Base-by-base conservation (phyloP, 2,113 vertebrate species). In the Phrynosoma platyrhinos region DNA sequence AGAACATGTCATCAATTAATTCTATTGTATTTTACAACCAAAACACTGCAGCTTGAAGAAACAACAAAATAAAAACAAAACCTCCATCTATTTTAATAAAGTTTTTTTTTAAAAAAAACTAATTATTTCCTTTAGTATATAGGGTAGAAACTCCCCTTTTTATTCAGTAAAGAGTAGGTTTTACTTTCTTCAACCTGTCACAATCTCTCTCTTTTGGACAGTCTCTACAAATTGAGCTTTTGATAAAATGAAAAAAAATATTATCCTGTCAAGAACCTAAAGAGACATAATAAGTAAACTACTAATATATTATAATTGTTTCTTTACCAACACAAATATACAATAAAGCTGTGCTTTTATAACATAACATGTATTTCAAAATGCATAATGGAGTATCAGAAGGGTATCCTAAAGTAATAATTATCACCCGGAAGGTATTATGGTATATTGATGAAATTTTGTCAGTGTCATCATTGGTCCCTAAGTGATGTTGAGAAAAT, bases 1-100 rank as follows among this genome's bases (percentile, higher is more conserved):
- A 74, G 91, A 93, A 91, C 55, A 89, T 30, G 72, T 4, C 27
- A 92, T 94, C 95, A 95, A 96, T 95, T 95, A 94, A 94, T 95
- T 95, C 82, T 3, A 89, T 87, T 94, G 94, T 92, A 90, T 95
- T 95, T 86, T 82, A 93, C 58, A 91, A 94, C 92, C 93, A 90
- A 91, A 85, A 30, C 68, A 93, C 85, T 72, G 69, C 77, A 94
- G 83, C 88, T 74, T 83, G 84, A 94, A 95, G 93, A 93, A 47
- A 47, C 47, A 47, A 47, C 47, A 47, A 47, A 93, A 93, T 82
- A 52, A 36, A 36, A 36, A 36, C 36, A 53, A 36, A 79, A 79
- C 72, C 81, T 94, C 85, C 58, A 91, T 92, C 82, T 87, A 85
- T 90, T 88, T 94, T 92, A 93, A 84, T 94, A 96, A 94, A 36